Evolutionary conservation across 2,797 vertebrate genomes (phyloP), one percentile per base, ranked within the genome.

Genomic region (Salarias fasciatus): DNA sequence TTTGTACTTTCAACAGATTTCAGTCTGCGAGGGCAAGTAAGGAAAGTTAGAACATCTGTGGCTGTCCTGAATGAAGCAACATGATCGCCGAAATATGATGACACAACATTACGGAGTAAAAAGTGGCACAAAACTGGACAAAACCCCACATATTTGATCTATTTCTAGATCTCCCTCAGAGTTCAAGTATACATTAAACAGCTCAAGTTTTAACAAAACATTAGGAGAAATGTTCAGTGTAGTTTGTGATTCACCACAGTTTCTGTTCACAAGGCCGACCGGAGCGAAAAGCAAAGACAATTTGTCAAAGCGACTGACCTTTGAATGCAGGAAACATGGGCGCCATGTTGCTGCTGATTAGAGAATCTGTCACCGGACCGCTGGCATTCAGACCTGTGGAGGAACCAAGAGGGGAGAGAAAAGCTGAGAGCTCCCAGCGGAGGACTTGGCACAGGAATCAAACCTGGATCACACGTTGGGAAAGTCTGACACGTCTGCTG

Each of bases 271-370:
- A 30, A 31, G 12, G 49, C 5, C 24, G 30, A 14, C n/a, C n/a
- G n/a, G 8, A 40, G 24, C 11, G 51, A 10, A 31, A 53, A 51
- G 2, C 9, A 28, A 31, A 24, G 18, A 24, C 18, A 24, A 11
- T 36, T 40, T 49, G 14, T 1, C 15, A 13, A 13, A 37, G 6
- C 18, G 62, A 70, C 93, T 91, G 90, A 97, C 97, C 91, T 94
- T 79, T 93, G 77, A 99, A 99, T 54, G 88, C 90, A 31, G 76
- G 64, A 70, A 94, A 98, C 96, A 98, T 98, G 1, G 95, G 97
- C 29, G 92, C 94, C 82, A 96, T 92, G 88, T 99, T 99, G 90
- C 94, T 98, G 12, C 91, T 95, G 82, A 98, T 89, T 50, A 96
- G 86, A 44, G 95, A 97, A 83, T 97, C 96, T 31, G 89, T 75